These are phyloP conservation scores for Mylabris sibirica DNA, from an alignment of 2,888 invertebrate species.

Conservation along the genomic window DNA sequence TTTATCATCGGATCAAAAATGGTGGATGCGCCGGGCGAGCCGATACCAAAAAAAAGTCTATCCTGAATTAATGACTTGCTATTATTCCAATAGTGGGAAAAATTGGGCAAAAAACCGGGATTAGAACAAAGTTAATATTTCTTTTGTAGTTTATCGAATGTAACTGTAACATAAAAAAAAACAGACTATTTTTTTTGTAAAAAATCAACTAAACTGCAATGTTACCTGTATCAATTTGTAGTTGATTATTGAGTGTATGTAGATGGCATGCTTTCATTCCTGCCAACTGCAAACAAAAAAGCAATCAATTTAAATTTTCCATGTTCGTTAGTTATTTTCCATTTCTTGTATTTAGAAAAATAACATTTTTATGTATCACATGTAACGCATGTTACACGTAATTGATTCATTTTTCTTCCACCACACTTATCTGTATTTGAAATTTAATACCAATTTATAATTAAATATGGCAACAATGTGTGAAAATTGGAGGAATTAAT, in stretches of 20 bases:
- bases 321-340: not conserved
- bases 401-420: not conserved
- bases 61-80: not conserved
- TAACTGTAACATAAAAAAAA: no score
- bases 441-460: conserved; percentile 5
- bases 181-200: not conserved
- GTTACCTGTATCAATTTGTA: not conserved
- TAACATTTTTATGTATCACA: not conserved
- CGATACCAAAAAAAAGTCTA: not conserved
- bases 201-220: not conserved
- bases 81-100: not conserved
- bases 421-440: not conserved
- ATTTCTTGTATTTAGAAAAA: not conserved
- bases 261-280: not conserved
- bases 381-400: not conserved
- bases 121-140: not conserved
- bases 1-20: not conserved
- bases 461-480: not conserved
- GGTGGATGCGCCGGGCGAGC: conserved; percentile 5
- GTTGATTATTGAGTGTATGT: not conserved
- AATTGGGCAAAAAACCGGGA: not conserved
- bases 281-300: not conserved
- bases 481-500: not conserved
- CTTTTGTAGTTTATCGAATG: not conserved
- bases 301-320: not conserved